phyloP scores from a whole-genome alignment of 2,113 vertebrate genomes.

The Pagrus major region DNA sequence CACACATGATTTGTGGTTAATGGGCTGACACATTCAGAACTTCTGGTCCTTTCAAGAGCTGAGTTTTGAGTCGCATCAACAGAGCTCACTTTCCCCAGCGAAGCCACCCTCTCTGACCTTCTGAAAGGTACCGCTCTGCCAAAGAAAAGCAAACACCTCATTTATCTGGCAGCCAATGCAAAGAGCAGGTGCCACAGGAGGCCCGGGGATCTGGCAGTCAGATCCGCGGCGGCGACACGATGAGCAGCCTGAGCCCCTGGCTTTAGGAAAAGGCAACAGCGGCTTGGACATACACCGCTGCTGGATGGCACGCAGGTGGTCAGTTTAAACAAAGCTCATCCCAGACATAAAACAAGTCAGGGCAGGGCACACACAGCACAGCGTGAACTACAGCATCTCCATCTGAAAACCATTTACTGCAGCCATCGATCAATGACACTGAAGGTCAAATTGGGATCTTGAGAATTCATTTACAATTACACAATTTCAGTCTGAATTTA shows the following conservation, averaged over 20 bases:
- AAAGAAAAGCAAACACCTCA: slow-evolving; percentile 80
- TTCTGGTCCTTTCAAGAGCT: slow-evolving; percentile 35
- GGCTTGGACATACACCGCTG: slow-evolving; percentile 17
- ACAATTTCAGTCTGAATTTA: slow-evolving; percentile 41
- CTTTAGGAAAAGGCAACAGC: slow-evolving; percentile 38
- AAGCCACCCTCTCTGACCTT: slow-evolving; percentile 72
- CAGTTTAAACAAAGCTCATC: slow-evolving; percentile 44
- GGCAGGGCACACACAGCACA: slow-evolving; percentile 9
- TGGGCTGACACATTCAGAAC: slow-evolving; percentile 46
- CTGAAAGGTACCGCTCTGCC: slow-evolving; percentile 66
- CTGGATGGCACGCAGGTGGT: slow-evolving; percentile 19
- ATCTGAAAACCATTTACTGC: background rate
- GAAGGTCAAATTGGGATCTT: slow-evolving; percentile 17
- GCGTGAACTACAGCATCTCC: background rate
- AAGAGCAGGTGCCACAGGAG: slow-evolving; percentile 70
- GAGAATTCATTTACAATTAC: slow-evolving; percentile 43
- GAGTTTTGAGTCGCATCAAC: slow-evolving; percentile 32
- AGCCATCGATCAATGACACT: slow-evolving; percentile 19
- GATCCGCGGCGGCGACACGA: slow-evolving; percentile 51
- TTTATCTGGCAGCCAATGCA: slow-evolving; percentile 75
- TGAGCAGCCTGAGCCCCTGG: slow-evolving; percentile 50
- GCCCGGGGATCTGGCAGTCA: slow-evolving; percentile 33
- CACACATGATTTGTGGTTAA: slow-evolving; percentile 61
- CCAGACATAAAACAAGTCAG: slow-evolving; percentile 15
- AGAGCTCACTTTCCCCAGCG: slow-evolving; percentile 47